These are phyloP conservation scores for Drosophila eohydei DNA, from an alignment of 2,888 invertebrate genomes.

Conservation along the genomic window DNA sequence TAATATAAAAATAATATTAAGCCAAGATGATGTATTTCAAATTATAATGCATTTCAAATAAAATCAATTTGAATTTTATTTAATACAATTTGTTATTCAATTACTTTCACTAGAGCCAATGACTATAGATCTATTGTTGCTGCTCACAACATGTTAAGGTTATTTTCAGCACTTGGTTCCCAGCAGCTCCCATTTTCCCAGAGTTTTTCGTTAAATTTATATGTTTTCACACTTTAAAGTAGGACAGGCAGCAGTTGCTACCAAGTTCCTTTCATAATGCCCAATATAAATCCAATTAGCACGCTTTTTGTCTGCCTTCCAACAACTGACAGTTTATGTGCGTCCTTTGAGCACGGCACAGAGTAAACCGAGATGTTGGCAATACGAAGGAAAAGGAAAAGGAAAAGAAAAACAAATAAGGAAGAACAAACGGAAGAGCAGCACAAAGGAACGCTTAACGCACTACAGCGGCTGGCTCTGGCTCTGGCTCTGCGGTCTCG, in stretches of 20 bases:
- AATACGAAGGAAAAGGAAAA: neutral
- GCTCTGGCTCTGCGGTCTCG: conserved; percentile 8
- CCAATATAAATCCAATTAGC: conserved; percentile 80
- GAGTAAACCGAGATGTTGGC: neutral
- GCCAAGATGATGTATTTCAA: too few relatives aligned
- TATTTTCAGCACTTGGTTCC: neutral
- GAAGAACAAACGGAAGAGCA: conserved; percentile 46
- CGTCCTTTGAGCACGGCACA: conserved; percentile 5
- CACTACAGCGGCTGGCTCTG: conserved; percentile 18
- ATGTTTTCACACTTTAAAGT: conserved; percentile 53
- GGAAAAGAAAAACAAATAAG: conserved; percentile 33
- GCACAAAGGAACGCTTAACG: conserved; percentile 59
- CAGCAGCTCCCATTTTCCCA: conserved; percentile 2
- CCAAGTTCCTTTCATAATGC: conserved; percentile 37
- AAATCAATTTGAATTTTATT: too few relatives aligned
- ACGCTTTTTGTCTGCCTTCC: conserved; percentile 71
- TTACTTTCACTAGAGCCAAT: too few relatives aligned
- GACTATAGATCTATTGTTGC: too few relatives aligned
- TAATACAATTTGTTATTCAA: too few relatives aligned
- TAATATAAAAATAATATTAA: too few relatives aligned
- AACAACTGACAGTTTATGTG: conserved; percentile 42
- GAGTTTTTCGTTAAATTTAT: neutral
- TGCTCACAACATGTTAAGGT: neutral
- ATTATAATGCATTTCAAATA: too few relatives aligned
- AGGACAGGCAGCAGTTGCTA: conserved; percentile 36